phyloP scores from a whole-genome alignment of 64 coral and sea anemone genomes.

The Dendronephthya gigantea region DNA sequence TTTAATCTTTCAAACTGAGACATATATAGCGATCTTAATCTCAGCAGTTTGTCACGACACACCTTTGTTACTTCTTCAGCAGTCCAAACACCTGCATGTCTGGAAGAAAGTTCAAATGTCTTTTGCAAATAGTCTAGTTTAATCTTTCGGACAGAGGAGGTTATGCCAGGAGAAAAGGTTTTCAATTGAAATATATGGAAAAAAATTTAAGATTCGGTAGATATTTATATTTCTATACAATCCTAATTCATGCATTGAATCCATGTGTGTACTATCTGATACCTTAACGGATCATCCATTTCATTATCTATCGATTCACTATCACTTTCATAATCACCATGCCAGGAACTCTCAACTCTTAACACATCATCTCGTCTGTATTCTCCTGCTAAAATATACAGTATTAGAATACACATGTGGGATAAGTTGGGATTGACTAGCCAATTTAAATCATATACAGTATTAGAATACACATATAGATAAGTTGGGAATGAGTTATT shows the following conservation, averaged over 20 bases:
- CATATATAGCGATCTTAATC: slow-evolving; percentile 63
- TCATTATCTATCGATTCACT: slow-evolving; percentile 92
- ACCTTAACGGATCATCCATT: slow-evolving; percentile 81
- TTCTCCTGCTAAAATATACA: slow-evolving; percentile 43
- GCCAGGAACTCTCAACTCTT: slow-evolving; percentile 94
- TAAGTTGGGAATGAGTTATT: too few species aligned
- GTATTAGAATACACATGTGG: too few species aligned
- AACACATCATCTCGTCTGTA: slow-evolving; percentile 53
- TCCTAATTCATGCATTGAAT: not conserved
- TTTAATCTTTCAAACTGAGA: slow-evolving; percentile 84
- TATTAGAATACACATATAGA: too few species aligned
- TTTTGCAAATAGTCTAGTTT: too few species aligned
- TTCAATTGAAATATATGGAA: too few species aligned
- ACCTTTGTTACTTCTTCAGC: slow-evolving; percentile 68
- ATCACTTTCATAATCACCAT: slow-evolving; percentile 93
- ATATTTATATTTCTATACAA: not conserved
- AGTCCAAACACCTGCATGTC: slow-evolving; percentile 96
- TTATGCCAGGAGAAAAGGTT: too few species aligned
- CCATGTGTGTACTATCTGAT: not conserved
- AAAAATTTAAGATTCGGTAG: too few species aligned
- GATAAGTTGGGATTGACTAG: too few species aligned
- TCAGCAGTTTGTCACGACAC: slow-evolving; percentile 85
- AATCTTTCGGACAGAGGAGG: too few species aligned
- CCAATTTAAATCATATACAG: too few species aligned
- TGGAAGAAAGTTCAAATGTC: not conserved